These are phyloP conservation scores for Crotalus horridus DNA, from an alignment of 2,113 vertebrate genomes.

Conservation along the genomic window DNA sequence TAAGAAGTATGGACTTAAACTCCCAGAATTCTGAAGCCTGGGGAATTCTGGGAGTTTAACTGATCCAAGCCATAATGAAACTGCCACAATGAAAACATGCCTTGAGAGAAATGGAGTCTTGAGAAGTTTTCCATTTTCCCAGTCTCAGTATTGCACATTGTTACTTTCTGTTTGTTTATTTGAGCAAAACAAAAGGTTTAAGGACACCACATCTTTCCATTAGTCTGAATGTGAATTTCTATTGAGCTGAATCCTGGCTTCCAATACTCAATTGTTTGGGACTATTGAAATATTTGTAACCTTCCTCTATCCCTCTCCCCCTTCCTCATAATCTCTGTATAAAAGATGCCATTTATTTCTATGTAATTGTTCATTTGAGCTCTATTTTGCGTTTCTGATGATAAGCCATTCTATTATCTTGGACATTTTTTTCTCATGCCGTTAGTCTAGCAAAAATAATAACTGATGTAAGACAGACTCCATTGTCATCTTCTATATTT, in stretches of 20 bases:
- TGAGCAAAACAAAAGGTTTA: background rate
- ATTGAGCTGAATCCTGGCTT: background rate
- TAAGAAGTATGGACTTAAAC: background rate
- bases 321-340: background rate
- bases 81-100: background rate
- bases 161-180: background rate
- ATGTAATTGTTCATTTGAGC: slow-evolving; percentile 55
- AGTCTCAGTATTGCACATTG: background rate
- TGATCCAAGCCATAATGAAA: background rate
- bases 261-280: slow-evolving; percentile 3
- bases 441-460: slow-evolving; percentile 36
- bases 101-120: background rate
- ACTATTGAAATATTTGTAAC: background rate
- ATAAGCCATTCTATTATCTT: slow-evolving; percentile 37
- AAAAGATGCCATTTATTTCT: slow-evolving; percentile 52
- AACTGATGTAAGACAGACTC: background rate
- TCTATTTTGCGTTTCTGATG: slow-evolving; percentile 50
- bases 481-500: slow-evolving; percentile 1
- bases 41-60: background rate
- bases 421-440: slow-evolving; percentile 38
- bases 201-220: background rate
- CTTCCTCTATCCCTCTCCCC: rapidly evolving
- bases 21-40: background rate
- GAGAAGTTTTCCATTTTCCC: background rate
- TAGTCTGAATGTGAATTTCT: background rate